Evolutionary conservation across 2,113 vertebrate genomes (phyloP), one percentile per base, ranked within the genome.

Genomic region (western clawed frog (Xenopus tropicalis)): DNA sequence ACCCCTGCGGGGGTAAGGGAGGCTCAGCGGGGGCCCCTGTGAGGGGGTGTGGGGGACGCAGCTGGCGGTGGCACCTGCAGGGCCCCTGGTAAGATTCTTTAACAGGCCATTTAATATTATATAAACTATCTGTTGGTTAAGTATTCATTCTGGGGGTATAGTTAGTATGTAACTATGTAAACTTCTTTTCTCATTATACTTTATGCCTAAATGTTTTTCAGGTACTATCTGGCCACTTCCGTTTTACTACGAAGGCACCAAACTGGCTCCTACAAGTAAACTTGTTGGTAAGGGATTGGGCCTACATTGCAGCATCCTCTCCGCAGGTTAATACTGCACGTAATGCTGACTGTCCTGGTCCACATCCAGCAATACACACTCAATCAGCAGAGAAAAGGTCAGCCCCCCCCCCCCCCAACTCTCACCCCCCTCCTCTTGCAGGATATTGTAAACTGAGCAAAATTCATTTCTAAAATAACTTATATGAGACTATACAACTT

Each of bases 321-420:
- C 70, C 19, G 19, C 20, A 23, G 61, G 70, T 65, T 72, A 66
- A 65, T 67, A 58, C 51, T 74, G 44, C 58, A 75, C 46, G 42
- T 48, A 17, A 42, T 74, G 64, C 65, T 61, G 57, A 75, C 44
- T 69, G 42, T 56, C 14, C 64, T 62, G 66, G 46, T 69, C 23
- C 23, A 5, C 20, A 62, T 75, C 72, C 57, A 69, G 21, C 46
- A 75, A 61, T 21, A 42, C 46, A 29, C 24, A 69, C 54, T 69
- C 66, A 62, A 69, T 75, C 72, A 75, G 72, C 46, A 54, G 43
- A 20, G 57, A 69, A 75, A 69, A 75, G 66, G 72, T 58, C 66
- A 69, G 25, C 17, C 10, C 8, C 20, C 10, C 64, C 43, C 6
- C 43, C 20, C 0, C 42, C 23, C 29, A 2, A 11, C 19, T 24